Conservation (phyloP, 2,888 invertebrate species). For the Leucophenga maculata region DNA sequence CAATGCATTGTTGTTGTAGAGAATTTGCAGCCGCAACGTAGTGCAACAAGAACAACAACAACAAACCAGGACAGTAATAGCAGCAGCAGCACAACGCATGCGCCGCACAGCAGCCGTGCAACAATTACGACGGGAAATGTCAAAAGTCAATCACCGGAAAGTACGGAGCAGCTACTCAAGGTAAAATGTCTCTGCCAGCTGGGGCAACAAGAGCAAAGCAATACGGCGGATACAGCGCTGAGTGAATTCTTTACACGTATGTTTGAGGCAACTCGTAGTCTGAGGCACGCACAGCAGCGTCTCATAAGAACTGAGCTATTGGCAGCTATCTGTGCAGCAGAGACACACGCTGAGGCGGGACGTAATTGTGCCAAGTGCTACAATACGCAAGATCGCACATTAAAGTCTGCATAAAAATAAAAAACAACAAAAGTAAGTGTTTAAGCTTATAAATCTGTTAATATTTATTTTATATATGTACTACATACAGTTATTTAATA, state of each 20-base stretch:
- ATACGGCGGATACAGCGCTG: conserved; percentile 22
- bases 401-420: not conserved
- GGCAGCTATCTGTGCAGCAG: conserved; percentile 42
- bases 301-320: conserved; percentile 40
- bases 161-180: conserved; percentile 26
- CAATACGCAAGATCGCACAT: not conserved
- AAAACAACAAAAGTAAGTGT: too few relatives aligned
- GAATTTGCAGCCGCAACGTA: too few relatives aligned
- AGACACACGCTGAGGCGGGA: conserved; percentile 38
- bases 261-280: conserved; percentile 38
- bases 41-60: conserved; percentile 1
- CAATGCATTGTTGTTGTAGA: too few relatives aligned
- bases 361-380: conserved; percentile 33
- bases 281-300: conserved; percentile 38
- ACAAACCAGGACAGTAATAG: not conserved
- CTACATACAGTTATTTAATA: conserved; percentile 3
- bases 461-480: not conserved
- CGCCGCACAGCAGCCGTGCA: not conserved
- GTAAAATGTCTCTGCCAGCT: conserved; percentile 42
- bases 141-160: not conserved
- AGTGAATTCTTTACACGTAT: conserved; percentile 39
- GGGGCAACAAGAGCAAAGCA: not conserved
- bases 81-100: not conserved
- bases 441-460: not conserved
- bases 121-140: not conserved